Evolutionary conservation across 2,888 invertebrate genomes (phyloP).

Genomic region (Trichacis sp.): DNA sequence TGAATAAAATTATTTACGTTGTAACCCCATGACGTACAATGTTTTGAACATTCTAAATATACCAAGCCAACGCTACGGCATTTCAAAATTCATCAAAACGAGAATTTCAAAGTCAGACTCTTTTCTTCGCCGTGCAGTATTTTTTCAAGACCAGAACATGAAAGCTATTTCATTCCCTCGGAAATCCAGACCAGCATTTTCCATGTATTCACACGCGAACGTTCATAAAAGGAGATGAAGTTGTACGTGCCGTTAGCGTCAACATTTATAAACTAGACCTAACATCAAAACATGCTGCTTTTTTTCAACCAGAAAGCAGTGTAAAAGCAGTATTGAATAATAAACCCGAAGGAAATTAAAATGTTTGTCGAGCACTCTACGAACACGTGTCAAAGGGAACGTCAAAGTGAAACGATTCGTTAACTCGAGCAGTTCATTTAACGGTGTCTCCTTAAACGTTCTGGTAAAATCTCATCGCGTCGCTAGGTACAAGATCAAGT

Average conservation of each 20-base stretch:
- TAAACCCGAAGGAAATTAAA: slow-evolving; percentile 32
- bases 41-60: background rate
- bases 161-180: slow-evolving; percentile 1
- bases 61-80: background rate
- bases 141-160: slow-evolving; percentile 1
- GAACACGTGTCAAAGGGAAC: slow-evolving; percentile 24
- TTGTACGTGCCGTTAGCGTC: background rate
- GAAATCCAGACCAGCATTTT: background rate
- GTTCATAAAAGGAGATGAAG: background rate
- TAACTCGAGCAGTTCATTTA: slow-evolving; percentile 24
- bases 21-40: background rate
- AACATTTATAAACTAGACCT: slow-evolving; percentile 1
- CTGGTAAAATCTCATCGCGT: slow-evolving; percentile 26
- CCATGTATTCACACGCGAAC: background rate
- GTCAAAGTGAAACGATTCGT: slow-evolving; percentile 27
- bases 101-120: background rate
- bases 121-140: background rate
- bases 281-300: background rate
- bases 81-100: background rate
- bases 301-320: background rate
- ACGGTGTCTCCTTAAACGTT: slow-evolving; percentile 25
- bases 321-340: background rate
- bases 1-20: too few relatives aligned
- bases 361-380: slow-evolving; percentile 24
- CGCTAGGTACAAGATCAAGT: slow-evolving; percentile 23